Evolutionary conservation across 2,888 invertebrate genomes (phyloP).

Genomic region (Tuta absoluta): DNA sequence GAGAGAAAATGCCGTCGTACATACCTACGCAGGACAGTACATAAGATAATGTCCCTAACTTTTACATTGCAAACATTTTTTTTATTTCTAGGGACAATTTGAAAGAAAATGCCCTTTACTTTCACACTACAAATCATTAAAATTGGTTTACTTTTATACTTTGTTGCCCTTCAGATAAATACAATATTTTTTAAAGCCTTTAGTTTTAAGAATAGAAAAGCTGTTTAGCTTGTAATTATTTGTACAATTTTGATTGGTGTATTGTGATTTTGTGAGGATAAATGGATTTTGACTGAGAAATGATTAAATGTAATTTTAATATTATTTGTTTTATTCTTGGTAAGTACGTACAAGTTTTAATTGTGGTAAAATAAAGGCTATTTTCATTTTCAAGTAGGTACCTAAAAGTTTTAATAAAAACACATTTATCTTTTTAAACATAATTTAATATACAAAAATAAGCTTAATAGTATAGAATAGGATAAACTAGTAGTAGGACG

Average conservation of each 20-base stretch:
- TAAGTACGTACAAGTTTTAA: no score
- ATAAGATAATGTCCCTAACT: not conserved
- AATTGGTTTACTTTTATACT: no score
- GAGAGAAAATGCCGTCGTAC: no score
- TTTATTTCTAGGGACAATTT: no score
- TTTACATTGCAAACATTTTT: no score
- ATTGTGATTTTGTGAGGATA: not conserved
- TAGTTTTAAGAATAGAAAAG: slow-evolving; percentile 5
- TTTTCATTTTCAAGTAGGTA: no score
- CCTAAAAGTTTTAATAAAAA: no score
- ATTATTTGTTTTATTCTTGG: not conserved
- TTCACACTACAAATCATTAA: no score
- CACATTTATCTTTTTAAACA: not conserved
- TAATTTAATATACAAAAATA: slow-evolving; percentile 8
- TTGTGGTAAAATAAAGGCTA: no score
- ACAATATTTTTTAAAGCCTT: not conserved
- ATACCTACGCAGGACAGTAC: no score
- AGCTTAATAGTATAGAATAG: not conserved
- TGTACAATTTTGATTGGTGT: not conserved
- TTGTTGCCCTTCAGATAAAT: no score
- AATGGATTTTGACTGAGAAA: not conserved
- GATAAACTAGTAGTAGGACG: not conserved
- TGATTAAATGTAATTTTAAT: not conserved
- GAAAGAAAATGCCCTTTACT: no score
- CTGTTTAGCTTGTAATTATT: not conserved